Evolutionary conservation across 1,140 invertebrate species (phyloP), one percentile per base, ranked within the genome.

Genomic region (Oreohelix idahoensis): DNA sequence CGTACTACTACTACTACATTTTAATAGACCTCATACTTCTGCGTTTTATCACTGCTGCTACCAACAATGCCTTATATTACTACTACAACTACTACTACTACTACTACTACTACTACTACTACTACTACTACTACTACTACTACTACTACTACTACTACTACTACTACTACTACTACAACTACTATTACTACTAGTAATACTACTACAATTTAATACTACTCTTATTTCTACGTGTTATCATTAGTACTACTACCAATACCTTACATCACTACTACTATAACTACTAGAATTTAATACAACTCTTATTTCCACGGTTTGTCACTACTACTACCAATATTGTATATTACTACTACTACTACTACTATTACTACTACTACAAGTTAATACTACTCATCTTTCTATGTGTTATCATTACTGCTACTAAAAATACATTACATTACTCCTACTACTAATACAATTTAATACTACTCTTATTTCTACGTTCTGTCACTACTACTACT

Each of bases 311-410:
- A 58, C 53, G 8, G 5, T n/a, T 23, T 58, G 5, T 4, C 23
- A n/a, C 53, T 58, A 58, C 53, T 58, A 58, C 53, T 58, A 58
- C 53, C n/a, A n/a, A n/a, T n/a, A n/a, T n/a, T n/a, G n/a, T n/a
- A n/a, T 58, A 20, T 26, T 58, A 58, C 26, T 58, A 23, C 23
- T 58, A 58, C 51, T 58, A 15, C 17, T 58, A 26, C 51, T 58
- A 23, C 17, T 26, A 58, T 4, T 2, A 58, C 23, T 58, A 17
- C 51, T 26, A 58, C 51, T 58, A n/a, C n/a, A n/a, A n/a, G n/a
- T n/a, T n/a, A n/a, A n/a, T n/a, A n/a, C n/a, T n/a, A n/a, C n/a
- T n/a, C n/a, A n/a, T 58, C 2, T 23, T n/a, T 13, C 13, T 58
- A 58, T 23, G 8, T 58, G 23, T 4, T 58, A n/a, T 23, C 23